phyloP scores from a whole-genome alignment of 2,113 vertebrate species.

The Megaleporinus macrocephalus region DNA sequence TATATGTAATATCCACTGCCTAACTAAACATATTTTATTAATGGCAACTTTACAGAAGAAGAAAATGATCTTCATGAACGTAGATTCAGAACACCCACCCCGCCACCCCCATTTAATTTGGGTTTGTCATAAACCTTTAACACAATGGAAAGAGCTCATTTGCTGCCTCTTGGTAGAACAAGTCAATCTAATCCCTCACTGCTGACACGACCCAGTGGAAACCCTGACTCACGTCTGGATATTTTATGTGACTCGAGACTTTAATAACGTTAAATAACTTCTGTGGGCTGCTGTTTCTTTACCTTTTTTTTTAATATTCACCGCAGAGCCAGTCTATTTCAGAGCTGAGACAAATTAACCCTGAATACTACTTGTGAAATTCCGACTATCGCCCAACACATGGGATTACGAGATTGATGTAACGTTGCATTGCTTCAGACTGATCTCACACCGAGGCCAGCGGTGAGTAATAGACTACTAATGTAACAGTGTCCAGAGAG shows the following conservation, averaged over 20 bases:
- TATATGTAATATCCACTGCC: too few relatives aligned
- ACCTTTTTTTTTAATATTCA: background rate
- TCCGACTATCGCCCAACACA: too few relatives aligned
- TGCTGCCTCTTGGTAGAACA: conserved; percentile 40
- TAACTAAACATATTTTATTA: too few relatives aligned
- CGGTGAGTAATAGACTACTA: conserved; percentile 7
- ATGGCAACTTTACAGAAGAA: too few relatives aligned
- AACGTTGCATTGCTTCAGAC: background rate
- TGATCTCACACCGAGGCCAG: background rate
- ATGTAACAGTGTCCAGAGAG: background rate
- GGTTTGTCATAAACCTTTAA: too few relatives aligned
- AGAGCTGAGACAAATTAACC: background rate
- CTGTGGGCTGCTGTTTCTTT: conserved; percentile 3
- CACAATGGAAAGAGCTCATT: too few relatives aligned
- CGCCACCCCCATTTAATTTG: too few relatives aligned
- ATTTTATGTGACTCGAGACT: background rate
- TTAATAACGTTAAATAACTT: conserved; percentile 6
- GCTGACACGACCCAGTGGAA: conserved; percentile 27
- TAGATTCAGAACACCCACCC: too few relatives aligned
- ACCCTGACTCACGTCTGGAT: conserved; percentile 35
- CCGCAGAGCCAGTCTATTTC: background rate
- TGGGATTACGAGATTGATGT: too few relatives aligned
- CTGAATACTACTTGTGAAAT: too few relatives aligned
- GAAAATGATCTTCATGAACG: too few relatives aligned
- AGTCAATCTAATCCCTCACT: background rate